Conservation (phyloP, 2,888 invertebrate species). For the Boloria euphrosyne region DNA sequence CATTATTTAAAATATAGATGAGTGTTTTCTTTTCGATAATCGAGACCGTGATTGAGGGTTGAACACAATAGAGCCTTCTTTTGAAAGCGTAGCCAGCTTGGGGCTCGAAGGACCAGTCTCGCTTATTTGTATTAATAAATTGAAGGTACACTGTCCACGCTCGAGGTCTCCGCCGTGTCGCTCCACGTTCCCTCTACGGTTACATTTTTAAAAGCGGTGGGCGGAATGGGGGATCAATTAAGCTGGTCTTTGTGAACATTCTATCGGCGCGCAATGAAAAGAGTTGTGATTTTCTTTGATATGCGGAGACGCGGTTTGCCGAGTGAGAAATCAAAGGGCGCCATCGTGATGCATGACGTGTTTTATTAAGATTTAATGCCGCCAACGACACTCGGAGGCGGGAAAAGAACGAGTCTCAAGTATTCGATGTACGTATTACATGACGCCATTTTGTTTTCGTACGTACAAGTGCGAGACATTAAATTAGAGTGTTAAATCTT, state of each 20-base stretch:
- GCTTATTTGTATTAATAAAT: constrained; percentile 81
- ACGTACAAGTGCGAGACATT: constrained; percentile 59
- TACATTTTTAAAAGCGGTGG: constrained; percentile 59
- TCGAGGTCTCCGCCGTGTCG: constrained; percentile 54
- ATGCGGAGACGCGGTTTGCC: constrained; percentile 79
- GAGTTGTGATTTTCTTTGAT: constrained; percentile 82
- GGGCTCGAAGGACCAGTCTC: constrained; percentile 61
- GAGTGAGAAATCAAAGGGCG: constrained; percentile 81
- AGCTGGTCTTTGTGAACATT: constrained; percentile 74
- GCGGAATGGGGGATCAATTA: constrained; percentile 73
- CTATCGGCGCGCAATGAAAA: constrained; percentile 81
- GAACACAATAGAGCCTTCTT: constrained; percentile 69
- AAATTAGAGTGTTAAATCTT: constrained; percentile 38
- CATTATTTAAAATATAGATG: constrained; percentile 83
- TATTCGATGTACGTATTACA: constrained; percentile 75
- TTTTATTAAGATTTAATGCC: constrained; percentile 82
- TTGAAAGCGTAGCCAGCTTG: constrained; percentile 69
- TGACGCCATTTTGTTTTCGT: constrained; percentile 76
- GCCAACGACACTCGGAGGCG: constrained; percentile 80
- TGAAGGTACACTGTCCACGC: constrained; percentile 73
- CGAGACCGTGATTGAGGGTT: constrained; percentile 78
- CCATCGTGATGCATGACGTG: constrained; percentile 77
- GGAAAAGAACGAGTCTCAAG: constrained; percentile 80
- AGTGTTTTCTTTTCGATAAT: constrained; percentile 82
- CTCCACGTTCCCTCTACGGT: constrained; percentile 47